A percentile compares a stretch with the other conserved stretches of the same genome.
Evolutionary conservation across 2,888 invertebrate genomes (phyloP).

Genomic region (Anaspis maculata): DNA sequence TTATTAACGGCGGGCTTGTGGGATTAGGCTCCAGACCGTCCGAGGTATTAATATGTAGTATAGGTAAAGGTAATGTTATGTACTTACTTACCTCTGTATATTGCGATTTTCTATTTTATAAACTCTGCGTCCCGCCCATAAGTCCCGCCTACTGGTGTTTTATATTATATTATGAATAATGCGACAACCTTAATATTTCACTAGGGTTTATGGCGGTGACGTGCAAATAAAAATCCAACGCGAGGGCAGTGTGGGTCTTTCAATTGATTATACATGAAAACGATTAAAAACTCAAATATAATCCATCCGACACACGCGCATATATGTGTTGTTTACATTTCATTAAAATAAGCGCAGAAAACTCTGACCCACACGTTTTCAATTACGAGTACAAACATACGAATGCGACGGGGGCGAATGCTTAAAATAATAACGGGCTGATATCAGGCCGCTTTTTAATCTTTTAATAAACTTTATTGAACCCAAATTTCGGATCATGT

Average conservation of each 20-base stretch:
- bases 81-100: too few relatives aligned
- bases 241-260: slow-evolving; percentile 22
- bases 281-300: slow-evolving; percentile 30
- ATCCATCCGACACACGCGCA: slow-evolving; percentile 22
- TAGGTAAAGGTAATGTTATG: too few relatives aligned
- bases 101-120: neutral
- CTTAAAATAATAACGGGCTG: slow-evolving; percentile 33
- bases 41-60: too few relatives aligned
- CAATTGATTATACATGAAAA: slow-evolving; percentile 28
- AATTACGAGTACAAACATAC: slow-evolving; percentile 37
- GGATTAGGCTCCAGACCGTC: too few relatives aligned
- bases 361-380: slow-evolving; percentile 40
- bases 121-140: slow-evolving; percentile 1
- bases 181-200: too few relatives aligned
- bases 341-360: slow-evolving; percentile 41
- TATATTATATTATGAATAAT: too few relatives aligned
- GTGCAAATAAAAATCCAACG: slow-evolving; percentile 15
- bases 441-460: slow-evolving; percentile 13
- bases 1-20: too few relatives aligned
- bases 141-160: too few relatives aligned
- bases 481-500: too few relatives aligned
- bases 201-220: too few relatives aligned
- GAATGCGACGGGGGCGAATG: slow-evolving; percentile 17
- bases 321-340: slow-evolving; percentile 37
- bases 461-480: slow-evolving; percentile 9